phyloP scores from a whole-genome alignment of 2,113 vertebrate species.

The Seriola quinqueradiata region DNA sequence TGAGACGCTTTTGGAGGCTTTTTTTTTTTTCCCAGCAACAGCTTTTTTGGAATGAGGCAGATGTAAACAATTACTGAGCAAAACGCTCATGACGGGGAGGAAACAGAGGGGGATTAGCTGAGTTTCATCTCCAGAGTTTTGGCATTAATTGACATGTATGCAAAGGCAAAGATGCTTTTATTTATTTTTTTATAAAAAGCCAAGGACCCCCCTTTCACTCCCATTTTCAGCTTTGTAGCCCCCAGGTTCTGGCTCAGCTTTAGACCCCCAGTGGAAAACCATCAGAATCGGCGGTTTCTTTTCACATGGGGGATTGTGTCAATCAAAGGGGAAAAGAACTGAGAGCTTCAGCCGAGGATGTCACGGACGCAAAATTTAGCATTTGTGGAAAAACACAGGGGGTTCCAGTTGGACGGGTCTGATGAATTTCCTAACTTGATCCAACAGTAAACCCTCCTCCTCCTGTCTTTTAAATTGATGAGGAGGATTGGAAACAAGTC shows the following conservation, averaged over 20 bases:
- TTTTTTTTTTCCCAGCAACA: constrained; percentile 44
- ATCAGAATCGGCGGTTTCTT: constrained; percentile 27
- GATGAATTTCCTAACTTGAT: constrained; percentile 5
- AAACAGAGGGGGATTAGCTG: constrained; percentile 66
- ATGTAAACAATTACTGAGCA: constrained; percentile 83
- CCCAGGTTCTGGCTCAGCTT: constrained; percentile 4
- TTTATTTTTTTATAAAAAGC: background rate
- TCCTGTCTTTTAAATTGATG: constrained; percentile 5
- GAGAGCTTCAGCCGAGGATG: background rate
- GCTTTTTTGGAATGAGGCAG: constrained; percentile 74
- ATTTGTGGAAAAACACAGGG: constrained; percentile 34
- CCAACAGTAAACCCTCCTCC: background rate
- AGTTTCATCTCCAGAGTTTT: constrained; percentile 60
- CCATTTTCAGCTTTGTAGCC: background rate
- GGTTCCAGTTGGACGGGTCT: background rate
- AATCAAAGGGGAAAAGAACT: constrained; percentile 25
- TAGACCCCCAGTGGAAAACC: constrained; percentile 36
- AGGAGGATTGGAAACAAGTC: background rate
- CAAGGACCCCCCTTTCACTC: background rate
- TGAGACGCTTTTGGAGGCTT: constrained; percentile 59
- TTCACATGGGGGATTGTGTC: constrained; percentile 39
- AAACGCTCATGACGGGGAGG: constrained; percentile 70
- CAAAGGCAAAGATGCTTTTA: constrained; percentile 16
- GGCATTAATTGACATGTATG: constrained; percentile 55
- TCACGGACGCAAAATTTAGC: constrained; percentile 11